Evolutionary conservation across 2,797 vertebrate species (phyloP).

Genomic region (Mus caroli): DNA sequence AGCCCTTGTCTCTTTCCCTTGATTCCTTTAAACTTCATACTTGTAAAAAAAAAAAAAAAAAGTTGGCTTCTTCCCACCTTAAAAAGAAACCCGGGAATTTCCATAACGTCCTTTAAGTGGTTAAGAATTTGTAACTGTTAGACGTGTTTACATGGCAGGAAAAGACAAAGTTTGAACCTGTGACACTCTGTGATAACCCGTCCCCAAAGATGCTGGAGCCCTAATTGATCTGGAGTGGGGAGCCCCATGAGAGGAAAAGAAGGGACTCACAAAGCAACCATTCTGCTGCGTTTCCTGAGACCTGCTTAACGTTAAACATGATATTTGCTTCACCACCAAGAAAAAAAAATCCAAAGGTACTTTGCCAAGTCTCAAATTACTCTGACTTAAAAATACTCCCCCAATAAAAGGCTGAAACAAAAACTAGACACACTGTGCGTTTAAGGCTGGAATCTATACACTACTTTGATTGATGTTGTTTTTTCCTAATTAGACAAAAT

Average conservation of each 20-base stretch:
- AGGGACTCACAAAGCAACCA: conserved; percentile 59
- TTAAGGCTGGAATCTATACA: conserved; percentile 66
- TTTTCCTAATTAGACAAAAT: conserved; percentile 82
- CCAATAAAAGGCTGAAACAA: conserved; percentile 75
- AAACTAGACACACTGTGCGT: conserved; percentile 76
- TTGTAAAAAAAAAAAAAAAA: conserved; percentile 53
- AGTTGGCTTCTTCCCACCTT: conserved; percentile 61
- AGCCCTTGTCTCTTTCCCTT: conserved; percentile 32
- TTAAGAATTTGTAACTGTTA: conserved; percentile 71
- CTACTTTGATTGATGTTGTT: conserved; percentile 75
- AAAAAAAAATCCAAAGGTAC: conserved; percentile 67
- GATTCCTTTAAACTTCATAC: conserved; percentile 72
- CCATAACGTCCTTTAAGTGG: conserved; percentile 72
- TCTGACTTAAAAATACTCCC: conserved; percentile 70
- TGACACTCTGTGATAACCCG: conserved; percentile 67
- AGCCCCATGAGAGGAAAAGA: conserved; percentile 26
- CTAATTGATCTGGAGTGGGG: conserved; percentile 27
- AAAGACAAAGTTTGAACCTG: conserved; percentile 63
- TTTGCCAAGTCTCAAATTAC: conserved; percentile 73
- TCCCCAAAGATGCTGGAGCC: conserved; percentile 57
- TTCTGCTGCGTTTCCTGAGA: conserved; percentile 67
- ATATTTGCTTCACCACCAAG: conserved; percentile 72
- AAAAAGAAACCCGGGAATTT: conserved; percentile 74
- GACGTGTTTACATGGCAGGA: conserved; percentile 22
- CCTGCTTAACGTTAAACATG: conserved; percentile 75